Base-by-base conservation (phyloP, 2,797 vertebrate species). In the Sebastes steindachneri region DNA sequence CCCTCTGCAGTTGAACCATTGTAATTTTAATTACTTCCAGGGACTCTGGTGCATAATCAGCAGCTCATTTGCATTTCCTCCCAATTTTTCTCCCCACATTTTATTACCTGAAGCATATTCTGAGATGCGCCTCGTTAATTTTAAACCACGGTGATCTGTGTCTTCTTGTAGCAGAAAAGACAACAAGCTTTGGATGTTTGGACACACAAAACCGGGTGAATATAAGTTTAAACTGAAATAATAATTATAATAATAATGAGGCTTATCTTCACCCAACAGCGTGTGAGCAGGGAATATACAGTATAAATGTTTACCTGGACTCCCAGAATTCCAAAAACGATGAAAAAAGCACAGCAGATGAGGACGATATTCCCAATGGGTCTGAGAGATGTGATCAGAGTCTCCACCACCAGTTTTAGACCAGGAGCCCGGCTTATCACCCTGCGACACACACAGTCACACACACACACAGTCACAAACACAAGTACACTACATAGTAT, bases 351-450 rank as follows among this genome's bases (percentile, higher is more conserved):
- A 1, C 97, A 99, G 94, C 97, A 99, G 93, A 99, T 99, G 77
- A 98, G 96, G 75, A 98, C 97, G 6, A 99, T 99, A 90, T 99
- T 99, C 64, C 98, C 97, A 11, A 99, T 96, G 1, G 98, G 98
- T 81, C 98, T 95, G 35, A 99, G 96, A 10, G 98, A 99, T 0
- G 98, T 98, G 80, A 99, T 99, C 86, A 99, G 94, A 0, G 98
- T 99, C 95, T 99, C 98, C 15, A 99, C 98, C 83, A 99, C 98
- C 82, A 99, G 93, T 87, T 99, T 99, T 23, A 99, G 95, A 64
- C 98, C 98, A 0, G 98, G 98, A 17, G 98, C 98, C 45, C 98
- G 96, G 93, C 97, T 99, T 85, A 99, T 99, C 88, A 99, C 98
- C 91, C 98, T 99, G 94, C 1, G 66, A 59, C 51, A 79, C 71